A percentile compares a stretch with the other conserved stretches of the same genome.
phyloP scores from a whole-genome alignment of 1,140 invertebrate genomes.

The Phymorhynchus buccinoides region DNA sequence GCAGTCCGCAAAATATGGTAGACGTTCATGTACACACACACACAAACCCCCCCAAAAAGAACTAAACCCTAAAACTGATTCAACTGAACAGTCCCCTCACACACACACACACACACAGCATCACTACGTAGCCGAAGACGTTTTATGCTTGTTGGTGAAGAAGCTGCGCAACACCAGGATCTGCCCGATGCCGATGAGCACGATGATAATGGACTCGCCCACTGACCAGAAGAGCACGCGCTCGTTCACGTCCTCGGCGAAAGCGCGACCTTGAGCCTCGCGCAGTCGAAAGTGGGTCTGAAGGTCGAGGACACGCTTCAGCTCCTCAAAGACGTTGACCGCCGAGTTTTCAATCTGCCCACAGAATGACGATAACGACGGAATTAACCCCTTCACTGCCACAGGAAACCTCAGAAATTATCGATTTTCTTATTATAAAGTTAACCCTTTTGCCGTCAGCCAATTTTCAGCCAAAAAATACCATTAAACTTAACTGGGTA shows the following conservation, averaged over 20 bases:
- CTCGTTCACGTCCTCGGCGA: slow-evolving; percentile 96
- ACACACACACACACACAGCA: no score
- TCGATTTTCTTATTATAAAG: no score
- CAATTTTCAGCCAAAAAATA: no score
- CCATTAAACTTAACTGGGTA: no score
- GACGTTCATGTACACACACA: no score
- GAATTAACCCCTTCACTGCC: no score
- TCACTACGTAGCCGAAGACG: slow-evolving; percentile 44
- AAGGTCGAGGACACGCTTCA: slow-evolving; percentile 91
- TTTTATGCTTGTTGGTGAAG: slow-evolving; percentile 57
- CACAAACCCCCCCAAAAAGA: no score
- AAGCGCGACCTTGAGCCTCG: slow-evolving; percentile 91
- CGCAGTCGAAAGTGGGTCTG: slow-evolving; percentile 97
- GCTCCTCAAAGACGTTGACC: slow-evolving; percentile 89
- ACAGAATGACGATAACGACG: background rate
- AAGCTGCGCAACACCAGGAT: slow-evolving; percentile 83
- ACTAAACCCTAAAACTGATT: no score
- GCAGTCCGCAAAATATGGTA: no score
- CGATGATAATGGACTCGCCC: slow-evolving; percentile 88
- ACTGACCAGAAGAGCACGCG: slow-evolving; percentile 94
- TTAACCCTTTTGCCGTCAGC: no score
- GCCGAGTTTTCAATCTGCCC: slow-evolving; percentile 91
- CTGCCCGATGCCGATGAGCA: slow-evolving; percentile 89
- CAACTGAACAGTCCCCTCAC: no score
- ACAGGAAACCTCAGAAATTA: no score